phyloP scores from a whole-genome alignment of 2,797 vertebrate species.

The Ataeniobius toweri region DNA sequence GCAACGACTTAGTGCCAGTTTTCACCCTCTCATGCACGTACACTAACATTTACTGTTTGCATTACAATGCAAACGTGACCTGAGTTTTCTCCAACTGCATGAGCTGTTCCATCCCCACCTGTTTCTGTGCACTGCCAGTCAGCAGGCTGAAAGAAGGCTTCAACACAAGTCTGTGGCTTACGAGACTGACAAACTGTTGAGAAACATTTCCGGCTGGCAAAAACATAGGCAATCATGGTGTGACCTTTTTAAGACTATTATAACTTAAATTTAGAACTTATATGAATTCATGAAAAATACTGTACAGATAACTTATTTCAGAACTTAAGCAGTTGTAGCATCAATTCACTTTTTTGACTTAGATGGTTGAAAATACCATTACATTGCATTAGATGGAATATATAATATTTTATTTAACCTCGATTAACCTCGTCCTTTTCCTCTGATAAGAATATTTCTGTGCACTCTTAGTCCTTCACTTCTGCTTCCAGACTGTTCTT shows the following conservation, averaged over 20 bases:
- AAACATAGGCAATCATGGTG: not conserved
- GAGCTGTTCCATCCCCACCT: not conserved
- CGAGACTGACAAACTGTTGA: no score
- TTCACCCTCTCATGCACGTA: not conserved
- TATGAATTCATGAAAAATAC: not conserved
- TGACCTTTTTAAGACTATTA: not conserved
- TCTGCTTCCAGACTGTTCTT: no score
- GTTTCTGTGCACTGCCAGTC: not conserved
- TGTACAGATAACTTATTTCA: not conserved
- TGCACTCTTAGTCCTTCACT: no score
- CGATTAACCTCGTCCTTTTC: no score
- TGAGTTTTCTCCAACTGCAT: not conserved
- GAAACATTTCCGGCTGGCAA: not conserved
- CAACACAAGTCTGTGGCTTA: not conserved
- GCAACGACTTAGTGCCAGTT: not conserved
- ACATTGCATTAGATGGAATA: not conserved
- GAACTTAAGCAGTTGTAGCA: not conserved
- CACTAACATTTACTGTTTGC: not conserved
- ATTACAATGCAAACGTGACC: not conserved
- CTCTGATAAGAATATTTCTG: no score
- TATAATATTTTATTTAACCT: not conserved
- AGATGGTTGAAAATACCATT: not conserved
- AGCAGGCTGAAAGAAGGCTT: not conserved
- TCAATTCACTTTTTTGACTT: not conserved
- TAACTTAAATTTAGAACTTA: not conserved